Conservation (phyloP, 2,113 vertebrate species). For the Sander lucioperca region DNA sequence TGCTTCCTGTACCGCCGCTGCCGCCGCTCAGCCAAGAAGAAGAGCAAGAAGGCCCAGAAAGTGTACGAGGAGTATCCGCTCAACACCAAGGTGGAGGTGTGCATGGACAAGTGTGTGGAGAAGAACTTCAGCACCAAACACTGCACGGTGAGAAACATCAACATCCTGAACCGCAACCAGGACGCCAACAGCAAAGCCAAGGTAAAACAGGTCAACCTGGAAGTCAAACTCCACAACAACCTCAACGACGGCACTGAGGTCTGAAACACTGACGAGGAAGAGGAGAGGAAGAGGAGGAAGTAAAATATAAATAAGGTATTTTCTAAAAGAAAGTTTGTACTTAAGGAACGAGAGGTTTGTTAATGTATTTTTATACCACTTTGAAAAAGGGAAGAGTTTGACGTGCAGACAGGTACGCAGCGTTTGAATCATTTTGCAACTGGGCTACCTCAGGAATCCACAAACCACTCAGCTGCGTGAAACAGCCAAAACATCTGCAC, state of each 20-base stretch:
- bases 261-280: slow-evolving; percentile 66
- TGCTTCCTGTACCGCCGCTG: slow-evolving; percentile 89
- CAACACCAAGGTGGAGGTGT: slow-evolving; percentile 91
- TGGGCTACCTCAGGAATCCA: slow-evolving; percentile 85
- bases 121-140: slow-evolving; percentile 86
- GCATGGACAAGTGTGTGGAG: slow-evolving; percentile 84
- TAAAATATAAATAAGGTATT: slow-evolving; percentile 55
- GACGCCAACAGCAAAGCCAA: slow-evolving; percentile 74
- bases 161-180: slow-evolving; percentile 83
- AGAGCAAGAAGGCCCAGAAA: slow-evolving; percentile 52
- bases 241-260: slow-evolving; percentile 95
- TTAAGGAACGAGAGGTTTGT: slow-evolving; percentile 72
- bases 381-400: slow-evolving; percentile 73
- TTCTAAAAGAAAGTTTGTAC: slow-evolving; percentile 86
- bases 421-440: slow-evolving; percentile 75
- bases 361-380: slow-evolving; percentile 88
- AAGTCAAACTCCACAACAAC: slow-evolving; percentile 94
- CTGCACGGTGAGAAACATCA: slow-evolving; percentile 90
- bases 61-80: slow-evolving; percentile 89
- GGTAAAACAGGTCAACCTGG: slow-evolving; percentile 92
- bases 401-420: slow-evolving; percentile 68
- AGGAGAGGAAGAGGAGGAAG: not conserved
- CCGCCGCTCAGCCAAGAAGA: slow-evolving; percentile 74
- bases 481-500: slow-evolving; percentile 43
- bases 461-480: slow-evolving; percentile 46